Conservation (phyloP, 1,140 invertebrate species). For the Drosophila pachea region DNA sequence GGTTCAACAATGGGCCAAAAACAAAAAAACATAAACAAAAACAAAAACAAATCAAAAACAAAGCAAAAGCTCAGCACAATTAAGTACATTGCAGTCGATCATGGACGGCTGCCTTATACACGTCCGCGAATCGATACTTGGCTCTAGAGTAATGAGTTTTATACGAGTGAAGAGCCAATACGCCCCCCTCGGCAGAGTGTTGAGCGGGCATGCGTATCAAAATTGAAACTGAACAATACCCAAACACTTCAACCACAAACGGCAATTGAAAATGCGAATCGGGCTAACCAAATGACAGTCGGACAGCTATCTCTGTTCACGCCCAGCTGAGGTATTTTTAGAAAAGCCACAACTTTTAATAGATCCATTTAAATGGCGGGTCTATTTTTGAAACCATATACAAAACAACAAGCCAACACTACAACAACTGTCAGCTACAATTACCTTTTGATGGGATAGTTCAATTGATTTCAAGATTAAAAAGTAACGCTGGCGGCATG, state of each 20-base stretch:
- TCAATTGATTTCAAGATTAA: background rate
- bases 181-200: background rate
- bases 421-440: background rate
- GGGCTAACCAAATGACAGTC: conserved; percentile 25
- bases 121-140: background rate
- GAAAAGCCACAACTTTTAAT: conserved; percentile 64
- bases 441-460: conserved; percentile 3
- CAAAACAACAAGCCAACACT: conserved; percentile 22
- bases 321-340: conserved; percentile 56
- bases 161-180: background rate
- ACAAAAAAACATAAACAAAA: conserved; percentile 8
- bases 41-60: conserved; percentile 11
- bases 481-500: conserved; percentile 1
- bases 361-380: conserved; percentile 62
- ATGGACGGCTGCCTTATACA: background rate
- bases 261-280: conserved; percentile 59
- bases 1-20: conserved; percentile 41
- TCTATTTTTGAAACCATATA: conserved; percentile 67
- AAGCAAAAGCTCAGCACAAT: conserved; percentile 3
- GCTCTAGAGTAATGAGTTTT: background rate
- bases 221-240: background rate
- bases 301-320: conserved; percentile 37
- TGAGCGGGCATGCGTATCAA: background rate
- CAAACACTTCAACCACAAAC: conserved; percentile 42
- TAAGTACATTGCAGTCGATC: background rate